Percentiles rank a stretch among this genome's conserved stretches.
phyloP scores from a whole-genome alignment of 2,113 vertebrate species.

The Hipposideros armiger region DNA sequence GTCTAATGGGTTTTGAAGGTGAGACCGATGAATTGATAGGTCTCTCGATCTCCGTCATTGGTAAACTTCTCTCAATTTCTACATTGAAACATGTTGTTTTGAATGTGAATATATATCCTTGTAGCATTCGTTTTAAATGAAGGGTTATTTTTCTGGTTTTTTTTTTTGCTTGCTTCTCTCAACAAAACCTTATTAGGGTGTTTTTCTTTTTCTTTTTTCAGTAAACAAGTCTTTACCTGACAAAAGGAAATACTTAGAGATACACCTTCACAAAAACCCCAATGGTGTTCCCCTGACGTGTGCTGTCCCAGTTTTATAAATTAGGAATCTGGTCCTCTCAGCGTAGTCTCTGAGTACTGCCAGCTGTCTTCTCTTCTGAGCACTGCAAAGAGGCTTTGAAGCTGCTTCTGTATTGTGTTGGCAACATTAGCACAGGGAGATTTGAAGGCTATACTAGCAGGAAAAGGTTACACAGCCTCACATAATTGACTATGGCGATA shows the following conservation, averaged over 20 bases:
- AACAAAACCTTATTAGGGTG: slow-evolving; percentile 47
- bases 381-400: slow-evolving; percentile 80
- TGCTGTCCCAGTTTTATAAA: slow-evolving; percentile 78
- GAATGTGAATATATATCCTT: neutral
- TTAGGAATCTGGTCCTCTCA: slow-evolving; percentile 72
- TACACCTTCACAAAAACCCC: slow-evolving; percentile 47
- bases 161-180: neutral
- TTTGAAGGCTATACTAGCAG: slow-evolving; percentile 70
- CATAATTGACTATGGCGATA: slow-evolving; percentile 68
- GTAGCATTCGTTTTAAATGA: slow-evolving; percentile 52
- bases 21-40: neutral
- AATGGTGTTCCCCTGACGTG: slow-evolving; percentile 36
- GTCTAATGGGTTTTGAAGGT: neutral
- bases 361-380: slow-evolving; percentile 68
- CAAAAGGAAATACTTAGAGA: slow-evolving; percentile 46
- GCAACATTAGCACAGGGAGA: slow-evolving; percentile 70
- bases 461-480: slow-evolving; percentile 74
- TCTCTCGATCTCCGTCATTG: neutral
- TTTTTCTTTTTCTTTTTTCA: neutral
- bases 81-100: neutral
- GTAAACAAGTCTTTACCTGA: slow-evolving; percentile 69
- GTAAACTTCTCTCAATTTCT: neutral
- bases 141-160: neutral
- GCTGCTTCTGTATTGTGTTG: slow-evolving; percentile 67
- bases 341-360: slow-evolving; percentile 46